Percentiles rank a stretch among this genome's conserved stretches.
These are phyloP conservation scores for Caenorhabditis drosophilae DNA, from an alignment of 2,888 invertebrate species.

Conservation along the genomic window DNA sequence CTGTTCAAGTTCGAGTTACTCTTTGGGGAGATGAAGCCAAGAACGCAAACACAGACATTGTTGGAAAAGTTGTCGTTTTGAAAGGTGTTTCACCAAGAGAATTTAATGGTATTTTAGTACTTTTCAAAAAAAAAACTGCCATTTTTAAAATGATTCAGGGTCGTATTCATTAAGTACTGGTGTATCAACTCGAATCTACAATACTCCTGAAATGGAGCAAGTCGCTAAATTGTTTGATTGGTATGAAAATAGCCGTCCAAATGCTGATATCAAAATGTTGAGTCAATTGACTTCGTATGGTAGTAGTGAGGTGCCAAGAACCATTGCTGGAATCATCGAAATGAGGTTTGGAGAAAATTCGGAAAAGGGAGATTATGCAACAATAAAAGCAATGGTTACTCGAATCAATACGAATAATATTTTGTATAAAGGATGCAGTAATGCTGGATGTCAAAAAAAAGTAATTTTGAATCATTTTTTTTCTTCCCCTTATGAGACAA, in stretches of 20 bases:
- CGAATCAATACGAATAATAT: slow-evolving; percentile 83
- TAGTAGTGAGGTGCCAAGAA: slow-evolving; percentile 10
- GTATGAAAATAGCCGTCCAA: slow-evolving; percentile 78
- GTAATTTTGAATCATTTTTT: too few relatives aligned
- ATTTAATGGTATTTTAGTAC: slow-evolving; percentile 80
- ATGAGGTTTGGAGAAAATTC: slow-evolving; percentile 46
- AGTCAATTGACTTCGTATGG: slow-evolving; percentile 12
- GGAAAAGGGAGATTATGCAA: slow-evolving; percentile 78
- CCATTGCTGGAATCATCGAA: slow-evolving; percentile 27
- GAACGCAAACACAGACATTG: slow-evolving; percentile 75
- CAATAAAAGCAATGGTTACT: slow-evolving; percentile 80
- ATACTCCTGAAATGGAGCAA: slow-evolving; percentile 88
- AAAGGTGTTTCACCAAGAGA: slow-evolving; percentile 86
- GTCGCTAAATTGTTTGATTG: slow-evolving; percentile 86
- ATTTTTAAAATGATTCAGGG: slow-evolving; percentile 29
- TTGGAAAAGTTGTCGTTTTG: slow-evolving; percentile 80
- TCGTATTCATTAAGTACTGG: slow-evolving; percentile 70
- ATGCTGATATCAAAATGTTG: slow-evolving; percentile 38
- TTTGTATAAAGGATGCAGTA: slow-evolving; percentile 89
- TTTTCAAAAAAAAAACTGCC: neutral
- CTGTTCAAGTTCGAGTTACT: slow-evolving; percentile 81
- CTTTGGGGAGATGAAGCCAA: slow-evolving; percentile 82
- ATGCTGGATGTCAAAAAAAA: slow-evolving; percentile 91
- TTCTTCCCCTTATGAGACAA: too few relatives aligned
- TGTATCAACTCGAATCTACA: slow-evolving; percentile 73